Evolutionary conservation across 2,888 invertebrate genomes (phyloP).

Genomic region (Brachylomia viminalis): DNA sequence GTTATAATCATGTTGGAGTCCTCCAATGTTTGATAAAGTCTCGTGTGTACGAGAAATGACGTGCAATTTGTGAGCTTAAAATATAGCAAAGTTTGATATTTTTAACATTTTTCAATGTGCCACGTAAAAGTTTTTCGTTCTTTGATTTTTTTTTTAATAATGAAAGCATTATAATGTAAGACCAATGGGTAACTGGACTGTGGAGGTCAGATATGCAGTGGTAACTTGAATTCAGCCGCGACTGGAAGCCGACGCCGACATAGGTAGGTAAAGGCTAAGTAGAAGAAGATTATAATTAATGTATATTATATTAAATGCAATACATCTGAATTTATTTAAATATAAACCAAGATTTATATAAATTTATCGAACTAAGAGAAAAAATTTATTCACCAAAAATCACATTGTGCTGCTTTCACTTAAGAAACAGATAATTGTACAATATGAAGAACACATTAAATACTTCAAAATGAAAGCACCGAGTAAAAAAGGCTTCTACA

Average conservation of each 20-base stretch:
- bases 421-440: no score
- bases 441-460: no score
- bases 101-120: constrained; percentile 35
- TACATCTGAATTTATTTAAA: neutral
- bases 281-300: no score
- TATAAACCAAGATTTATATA: neutral
- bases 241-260: no score
- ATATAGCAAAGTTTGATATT: constrained; percentile 67
- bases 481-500: neutral
- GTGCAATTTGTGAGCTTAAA: constrained; percentile 77
- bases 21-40: constrained; percentile 89
- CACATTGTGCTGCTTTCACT: neutral
- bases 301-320: no score
- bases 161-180: neutral
- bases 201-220: no score
- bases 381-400: neutral
- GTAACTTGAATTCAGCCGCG: no score
- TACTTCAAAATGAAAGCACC: constrained; percentile 1
- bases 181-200: no score
- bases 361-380: neutral
- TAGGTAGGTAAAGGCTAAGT: no score
- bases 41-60: constrained; percentile 82
- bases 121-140: neutral
- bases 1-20: constrained; percentile 89
- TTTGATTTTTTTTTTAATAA: neutral